A percentile compares a stretch with the other conserved stretches of the same genome.
Evolutionary conservation across 2,888 invertebrate species (phyloP).

Genomic region (Synergus umbraculus): DNA sequence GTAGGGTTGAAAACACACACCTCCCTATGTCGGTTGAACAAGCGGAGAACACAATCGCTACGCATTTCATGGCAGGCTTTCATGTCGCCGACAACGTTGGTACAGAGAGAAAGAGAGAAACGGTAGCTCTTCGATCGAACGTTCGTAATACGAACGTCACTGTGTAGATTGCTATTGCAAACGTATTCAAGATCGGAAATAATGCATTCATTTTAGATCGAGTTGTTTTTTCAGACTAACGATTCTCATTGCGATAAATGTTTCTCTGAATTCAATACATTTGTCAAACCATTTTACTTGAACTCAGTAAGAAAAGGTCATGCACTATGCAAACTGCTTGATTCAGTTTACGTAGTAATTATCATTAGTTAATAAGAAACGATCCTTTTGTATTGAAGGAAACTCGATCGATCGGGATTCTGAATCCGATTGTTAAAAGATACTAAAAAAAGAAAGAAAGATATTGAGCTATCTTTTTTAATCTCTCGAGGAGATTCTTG

Average conservation of each 20-base stretch:
- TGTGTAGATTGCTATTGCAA: slow-evolving; percentile 60
- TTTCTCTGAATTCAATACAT: slow-evolving; percentile 38
- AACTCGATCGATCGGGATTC: no score
- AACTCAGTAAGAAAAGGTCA: no score
- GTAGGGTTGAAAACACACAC: slow-evolving; percentile 40
- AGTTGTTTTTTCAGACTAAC: slow-evolving; percentile 35
- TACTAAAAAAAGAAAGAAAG: not conserved
- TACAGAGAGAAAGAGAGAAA: slow-evolving; percentile 44
- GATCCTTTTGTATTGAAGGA: not conserved
- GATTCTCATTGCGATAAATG: slow-evolving; percentile 40
- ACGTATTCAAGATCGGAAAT: slow-evolving; percentile 54
- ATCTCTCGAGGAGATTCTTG: not conserved
- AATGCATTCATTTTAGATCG: slow-evolving; percentile 43
- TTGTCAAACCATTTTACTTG: slow-evolving; percentile 33
- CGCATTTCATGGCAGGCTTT: slow-evolving; percentile 68
- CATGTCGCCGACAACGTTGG: slow-evolving; percentile 66
- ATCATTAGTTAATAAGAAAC: not conserved
- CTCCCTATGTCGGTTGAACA: slow-evolving; percentile 27
- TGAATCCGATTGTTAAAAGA: no score
- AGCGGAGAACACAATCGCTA: slow-evolving; percentile 65
- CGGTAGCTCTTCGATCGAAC: slow-evolving; percentile 54
- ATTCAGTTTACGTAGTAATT: not conserved
- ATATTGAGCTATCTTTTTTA: not conserved
- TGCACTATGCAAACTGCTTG: not conserved
- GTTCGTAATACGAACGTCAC: slow-evolving; percentile 61